These are phyloP conservation scores for Heptranchias perlo DNA, from an alignment of 2,113 vertebrate genomes.

Conservation along the genomic window DNA sequence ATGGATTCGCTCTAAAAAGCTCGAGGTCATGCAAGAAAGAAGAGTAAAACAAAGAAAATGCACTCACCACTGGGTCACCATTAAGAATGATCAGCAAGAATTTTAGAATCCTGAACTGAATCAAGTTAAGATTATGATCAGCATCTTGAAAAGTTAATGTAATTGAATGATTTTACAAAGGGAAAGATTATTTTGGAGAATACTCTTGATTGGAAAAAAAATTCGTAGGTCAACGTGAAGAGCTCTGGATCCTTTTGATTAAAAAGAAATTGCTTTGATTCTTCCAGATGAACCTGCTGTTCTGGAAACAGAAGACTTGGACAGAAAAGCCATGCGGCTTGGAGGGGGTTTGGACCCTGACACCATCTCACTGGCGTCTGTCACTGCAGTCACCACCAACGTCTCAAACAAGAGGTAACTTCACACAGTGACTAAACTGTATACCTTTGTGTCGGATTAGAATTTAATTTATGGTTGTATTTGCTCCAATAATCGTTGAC, in stretches of 20 bases:
- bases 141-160: too few relatives aligned
- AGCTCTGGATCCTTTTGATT: neutral
- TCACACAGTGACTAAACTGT: neutral
- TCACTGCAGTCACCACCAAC: constrained; percentile 92
- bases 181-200: neutral
- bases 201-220: neutral
- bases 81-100: too few relatives aligned
- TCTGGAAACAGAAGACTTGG: constrained; percentile 83
- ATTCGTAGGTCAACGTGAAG: neutral
- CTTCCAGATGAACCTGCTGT: constrained; percentile 80
- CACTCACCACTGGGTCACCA: too few relatives aligned
- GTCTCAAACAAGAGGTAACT: constrained; percentile 90
- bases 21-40: too few relatives aligned
- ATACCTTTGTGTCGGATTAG: neutral
- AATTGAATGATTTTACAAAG: neutral
- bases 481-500: neutral
- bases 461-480: neutral
- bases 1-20: too few relatives aligned
- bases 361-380: constrained; percentile 82
- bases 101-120: too few relatives aligned
- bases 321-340: constrained; percentile 61
- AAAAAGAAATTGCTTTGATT: neutral
- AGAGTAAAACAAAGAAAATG: too few relatives aligned
- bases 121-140: too few relatives aligned
- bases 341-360: constrained; percentile 72